Percentiles rank a stretch among this genome's conserved stretches.
Evolutionary conservation across 2,113 vertebrate species (phyloP).

Genomic region (Cyphomyrus discorhynchus): DNA sequence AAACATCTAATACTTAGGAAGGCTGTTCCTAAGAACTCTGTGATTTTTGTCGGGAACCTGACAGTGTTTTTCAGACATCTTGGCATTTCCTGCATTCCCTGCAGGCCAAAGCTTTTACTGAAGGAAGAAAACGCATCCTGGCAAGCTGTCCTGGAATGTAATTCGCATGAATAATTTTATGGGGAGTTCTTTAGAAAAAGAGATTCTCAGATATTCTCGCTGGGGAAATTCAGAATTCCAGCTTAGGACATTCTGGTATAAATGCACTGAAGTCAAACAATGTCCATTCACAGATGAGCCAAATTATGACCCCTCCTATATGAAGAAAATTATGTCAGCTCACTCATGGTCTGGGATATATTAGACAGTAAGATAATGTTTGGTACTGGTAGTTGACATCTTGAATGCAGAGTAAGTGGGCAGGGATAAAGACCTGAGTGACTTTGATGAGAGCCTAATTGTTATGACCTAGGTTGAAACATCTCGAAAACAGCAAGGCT

Average conservation of each 20-base stretch:
- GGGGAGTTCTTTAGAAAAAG: background rate
- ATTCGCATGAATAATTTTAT: background rate
- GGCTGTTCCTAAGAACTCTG: background rate
- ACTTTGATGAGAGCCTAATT: background rate
- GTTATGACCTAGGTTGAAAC: background rate
- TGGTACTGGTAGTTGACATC: background rate
- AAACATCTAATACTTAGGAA: background rate
- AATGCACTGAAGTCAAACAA: background rate
- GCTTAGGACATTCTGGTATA: background rate
- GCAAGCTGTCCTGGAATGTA: background rate
- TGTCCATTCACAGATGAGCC: background rate
- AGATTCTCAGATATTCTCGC: background rate
- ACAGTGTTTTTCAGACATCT: background rate
- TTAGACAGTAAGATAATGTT: background rate
- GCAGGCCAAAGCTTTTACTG: background rate
- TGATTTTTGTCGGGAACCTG: background rate
- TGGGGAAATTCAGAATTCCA: background rate
- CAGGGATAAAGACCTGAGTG: background rate
- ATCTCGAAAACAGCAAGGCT: background rate
- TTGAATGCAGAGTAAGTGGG: background rate
- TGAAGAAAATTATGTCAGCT: background rate
- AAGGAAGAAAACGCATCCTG: background rate
- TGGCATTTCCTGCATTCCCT: background rate
- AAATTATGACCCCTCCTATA: background rate
- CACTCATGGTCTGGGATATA: background rate